phyloP scores from a whole-genome alignment of 2,113 vertebrate genomes.

The Isurus oxyrinchus region DNA sequence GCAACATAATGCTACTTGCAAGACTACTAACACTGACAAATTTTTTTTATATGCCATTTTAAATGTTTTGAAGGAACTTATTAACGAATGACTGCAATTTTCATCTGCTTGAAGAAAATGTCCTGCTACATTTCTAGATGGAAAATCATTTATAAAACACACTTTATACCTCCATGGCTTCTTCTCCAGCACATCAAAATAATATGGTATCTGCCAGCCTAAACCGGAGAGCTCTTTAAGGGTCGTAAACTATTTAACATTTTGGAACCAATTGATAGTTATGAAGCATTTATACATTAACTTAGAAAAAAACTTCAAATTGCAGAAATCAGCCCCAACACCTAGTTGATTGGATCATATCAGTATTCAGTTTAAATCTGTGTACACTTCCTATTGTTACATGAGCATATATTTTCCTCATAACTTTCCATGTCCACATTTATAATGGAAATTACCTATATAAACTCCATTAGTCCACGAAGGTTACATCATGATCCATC shows the following conservation, averaged over 20 bases:
- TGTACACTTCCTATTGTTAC: neutral
- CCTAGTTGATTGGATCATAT: neutral
- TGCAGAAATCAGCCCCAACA: neutral
- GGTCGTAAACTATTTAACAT: neutral
- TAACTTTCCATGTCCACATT: neutral
- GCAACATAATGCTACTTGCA: neutral
- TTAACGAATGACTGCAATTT: neutral
- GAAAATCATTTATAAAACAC: neutral
- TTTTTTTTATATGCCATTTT: neutral
- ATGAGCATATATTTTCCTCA: neutral
- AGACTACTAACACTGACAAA: neutral
- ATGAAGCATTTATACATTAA: neutral
- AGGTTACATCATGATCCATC: neutral
- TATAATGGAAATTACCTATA: neutral
- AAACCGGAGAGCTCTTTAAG: neutral
- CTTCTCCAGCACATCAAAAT: neutral
- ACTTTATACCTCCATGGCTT: neutral
- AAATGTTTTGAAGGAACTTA: neutral
- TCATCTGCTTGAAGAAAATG: neutral
- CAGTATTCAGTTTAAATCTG: neutral
- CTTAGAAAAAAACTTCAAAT: neutral
- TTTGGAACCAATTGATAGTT: neutral
- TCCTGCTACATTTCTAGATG: neutral
- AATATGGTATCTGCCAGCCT: neutral
- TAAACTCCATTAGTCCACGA: neutral